Base-by-base conservation (phyloP, 2,888 invertebrate species). In the Parochlus steinenii region DNA sequence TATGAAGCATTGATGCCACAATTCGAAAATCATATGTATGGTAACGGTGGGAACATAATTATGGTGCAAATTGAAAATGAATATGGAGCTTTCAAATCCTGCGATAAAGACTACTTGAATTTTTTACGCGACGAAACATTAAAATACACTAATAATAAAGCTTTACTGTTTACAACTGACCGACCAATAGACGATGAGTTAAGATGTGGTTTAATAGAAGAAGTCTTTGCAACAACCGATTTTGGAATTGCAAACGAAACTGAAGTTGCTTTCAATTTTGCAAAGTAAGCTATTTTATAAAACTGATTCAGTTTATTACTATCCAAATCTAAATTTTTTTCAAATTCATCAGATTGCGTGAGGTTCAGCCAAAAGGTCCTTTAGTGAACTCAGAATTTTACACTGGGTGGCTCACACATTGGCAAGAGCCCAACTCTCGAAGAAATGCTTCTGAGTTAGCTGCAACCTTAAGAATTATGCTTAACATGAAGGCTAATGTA, bases 11-110 rank as follows among this genome's bases (percentile, higher is more conserved):
- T 71, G 5, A 65, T 71, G 51, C 46, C 53, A 14, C 54, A 58
- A 43, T 44, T 68, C 11, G 47, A 47, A 6, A 56, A 62, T 0
- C 52, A 62, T 29, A 48, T 71, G 5, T 67, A 67, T 41, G 67
- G 64, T 25, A 80, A 80, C 47, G 85, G 86, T 1, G 89, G 89
- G 1, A 82, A 86, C 0, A 73, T 89, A 20, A 82, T 89, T 40
- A 74, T 81, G 64, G 74, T 87, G 25, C 87, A 89, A 66, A 79
- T 81, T 53, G 93, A 93, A 62, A 97, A 97, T 55, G 90, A 89
- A 53, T 90, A 90, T 46, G 92, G 92, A 3, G 85, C 86, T 47
- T 87, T 74, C 50, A 60, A 55, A 25, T 73, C 73, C 6, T 78
- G 74, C 46, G 82, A 89, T 50, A 57, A 60, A 39, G 57, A 60